These are phyloP conservation scores for Pogoniulus pusillus DNA, from an alignment of 2,797 vertebrate genomes.

Conservation along the genomic window DNA sequence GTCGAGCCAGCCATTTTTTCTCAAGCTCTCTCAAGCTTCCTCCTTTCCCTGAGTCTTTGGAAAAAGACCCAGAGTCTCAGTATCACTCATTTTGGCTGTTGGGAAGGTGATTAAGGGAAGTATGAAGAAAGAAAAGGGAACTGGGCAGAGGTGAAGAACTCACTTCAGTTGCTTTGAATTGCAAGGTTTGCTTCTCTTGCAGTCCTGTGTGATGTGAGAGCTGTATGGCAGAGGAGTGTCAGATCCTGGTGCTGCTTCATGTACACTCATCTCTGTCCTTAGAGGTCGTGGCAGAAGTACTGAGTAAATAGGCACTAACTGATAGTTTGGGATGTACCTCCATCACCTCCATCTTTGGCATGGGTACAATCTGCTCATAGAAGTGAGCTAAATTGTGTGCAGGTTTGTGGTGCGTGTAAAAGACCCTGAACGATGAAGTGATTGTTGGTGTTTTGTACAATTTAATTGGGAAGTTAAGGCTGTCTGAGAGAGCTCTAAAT, in stretches of 20 bases:
- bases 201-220: accelerated
- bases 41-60: not conserved
- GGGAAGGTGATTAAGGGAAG: not conserved
- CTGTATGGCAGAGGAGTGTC: not conserved
- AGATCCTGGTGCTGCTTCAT: not conserved
- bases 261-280: not conserved
- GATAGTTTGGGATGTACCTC: accelerated
- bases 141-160: not conserved
- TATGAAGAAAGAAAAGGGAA: not conserved
- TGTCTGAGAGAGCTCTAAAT: not conserved
- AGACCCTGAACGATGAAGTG: not conserved
- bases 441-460: not conserved
- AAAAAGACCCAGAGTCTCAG: not conserved
- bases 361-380: not conserved
- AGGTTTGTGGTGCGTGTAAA: not conserved
- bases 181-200: not conserved
- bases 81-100: not conserved
- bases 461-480: not conserved
- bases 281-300: not conserved
- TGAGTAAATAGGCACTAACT: not conserved
- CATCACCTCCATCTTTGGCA: not conserved
- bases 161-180: not conserved
- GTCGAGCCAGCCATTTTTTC: not conserved
- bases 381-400: not conserved
- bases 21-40: not conserved